Evolutionary conservation across 2,888 invertebrate species (phyloP).

Genomic region (Eubasilissa splendida): DNA sequence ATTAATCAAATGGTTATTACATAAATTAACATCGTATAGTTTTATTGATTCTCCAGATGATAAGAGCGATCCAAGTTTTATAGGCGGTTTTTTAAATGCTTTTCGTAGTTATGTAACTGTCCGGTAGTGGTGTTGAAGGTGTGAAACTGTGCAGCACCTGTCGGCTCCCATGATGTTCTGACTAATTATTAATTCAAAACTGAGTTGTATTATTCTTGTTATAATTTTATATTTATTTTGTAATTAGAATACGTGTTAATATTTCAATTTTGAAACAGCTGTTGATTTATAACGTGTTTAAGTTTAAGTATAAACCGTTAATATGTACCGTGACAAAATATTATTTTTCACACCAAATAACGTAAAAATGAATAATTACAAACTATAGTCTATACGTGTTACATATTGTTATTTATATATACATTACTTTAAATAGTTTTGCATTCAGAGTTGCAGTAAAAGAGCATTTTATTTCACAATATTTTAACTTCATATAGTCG

Average conservation of each 20-base stretch:
- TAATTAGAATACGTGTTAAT: not conserved
- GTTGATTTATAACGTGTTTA: conserved; percentile 1
- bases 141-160: conserved; percentile 22
- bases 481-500: no score
- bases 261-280: not conserved
- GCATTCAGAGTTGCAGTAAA: no score
- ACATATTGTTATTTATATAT: no score
- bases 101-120: not conserved
- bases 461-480: no score
- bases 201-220: not conserved
- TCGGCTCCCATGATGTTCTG: not conserved
- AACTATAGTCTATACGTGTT: no score
- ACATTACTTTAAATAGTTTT: no score
- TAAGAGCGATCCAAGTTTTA: conserved; percentile 18
- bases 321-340: no score
- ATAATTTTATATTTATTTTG: not conserved
- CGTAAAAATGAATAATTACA: no score
- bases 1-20: conserved; percentile 36
- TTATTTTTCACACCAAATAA: no score
- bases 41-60: conserved; percentile 31
- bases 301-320: no score
- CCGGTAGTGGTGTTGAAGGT: conserved; percentile 3
- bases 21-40: conserved; percentile 35
- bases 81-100: not conserved
- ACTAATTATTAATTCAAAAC: conserved; percentile 7